Base-by-base conservation (phyloP, 2,113 vertebrate genomes). In the Tetrax tetrax region DNA sequence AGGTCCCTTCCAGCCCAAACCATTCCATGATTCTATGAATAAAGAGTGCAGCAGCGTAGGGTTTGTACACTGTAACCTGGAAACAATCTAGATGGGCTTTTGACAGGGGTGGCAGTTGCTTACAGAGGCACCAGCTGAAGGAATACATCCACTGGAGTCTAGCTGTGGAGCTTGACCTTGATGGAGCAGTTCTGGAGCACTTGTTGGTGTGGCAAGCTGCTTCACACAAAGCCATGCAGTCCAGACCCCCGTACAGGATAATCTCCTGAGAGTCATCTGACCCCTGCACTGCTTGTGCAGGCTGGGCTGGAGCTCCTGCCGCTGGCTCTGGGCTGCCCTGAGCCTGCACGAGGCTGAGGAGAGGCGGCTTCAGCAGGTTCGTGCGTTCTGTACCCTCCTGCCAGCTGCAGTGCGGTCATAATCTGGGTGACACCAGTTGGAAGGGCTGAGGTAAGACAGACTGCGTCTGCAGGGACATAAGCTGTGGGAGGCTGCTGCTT, bases 241-340 rank as follows among this genome's bases (percentile, higher is more conserved):
- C 33, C 2, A 1, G 11, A 12, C 27, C 31, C 5, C 0, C 3
- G 4, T 5, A 11, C 1, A 0, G 24, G 29, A 4, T 8, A 1
- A 6, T 10, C 56, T 37, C 25, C 41, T 0, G 2, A 41, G 50
- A 13, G 9, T 48, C 4, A 3, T 5, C 54, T 4, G 1, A 8
- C 23, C 16, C 7, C 43, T 0, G 31, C 6, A 12, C n/a, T 6
- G 54, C n/a, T 16, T 43, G 41, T 1, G 7, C 6, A 3, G 57
- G n/a, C n/a, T 14, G 45, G 28, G 25, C 72, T 12, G 33, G 3
- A 43, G 68, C 69, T n/a, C 22, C n/a, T 31, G 31, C 48, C 10
- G 2, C 38, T 3, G 1, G 24, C 3, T 23, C 19, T 3, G 2
- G 12, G 35, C 51, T 66, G 71, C 51, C 59, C 15, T 5, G 8